Base-by-base conservation (phyloP, 2,888 invertebrate species). In the Drosophila neonasuta region DNA sequence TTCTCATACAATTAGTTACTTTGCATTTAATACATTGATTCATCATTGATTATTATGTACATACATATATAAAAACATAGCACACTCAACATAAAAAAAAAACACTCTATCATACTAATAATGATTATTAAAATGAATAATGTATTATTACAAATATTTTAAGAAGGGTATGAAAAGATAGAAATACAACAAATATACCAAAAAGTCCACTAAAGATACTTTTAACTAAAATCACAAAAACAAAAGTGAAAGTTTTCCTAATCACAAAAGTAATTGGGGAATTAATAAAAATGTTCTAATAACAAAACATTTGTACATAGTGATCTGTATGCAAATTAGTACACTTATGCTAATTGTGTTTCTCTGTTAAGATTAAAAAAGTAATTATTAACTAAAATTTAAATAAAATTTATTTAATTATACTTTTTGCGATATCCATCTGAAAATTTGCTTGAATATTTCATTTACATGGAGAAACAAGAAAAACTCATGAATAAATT, bases 21-120 rank as follows among this genome's bases (percentile, higher is more conserved):
- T 61, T 80, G 81, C 79, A 83, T 83, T 83, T 83, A 79, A 71
- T 11, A 48, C 32, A 58, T 74, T 13, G 32, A 63, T 55, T 73
- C 49, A 15, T 29, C 52, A 20, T 20, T 20, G 9, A 13, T 20
- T 20, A 24, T 24, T 6, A 44, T 15, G 17, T 58, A 44, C 10
- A 15, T 36, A 42, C 10, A 15, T 36, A 42, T 7, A 42, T 4
- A 4, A 20, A 4, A 17, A 11, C 24, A 9, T 36, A n/a, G 34
- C 36, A n/a, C 36, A 36, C 36, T 36, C n/a, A 7, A 29, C 6
- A 42, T 30, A 5, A 41, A 29, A 52, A 32, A 44, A 10, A 3
- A 13, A 20, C 32, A 15, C 15, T 15, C 15, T 11, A 30, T 11
- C 6, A 39, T n/a, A 13, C 3, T 17, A 29, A 11, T 44, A 15